Evolutionary conservation across 2,113 vertebrate genomes (phyloP).

Genomic region (Lophochroa leadbeateri): DNA sequence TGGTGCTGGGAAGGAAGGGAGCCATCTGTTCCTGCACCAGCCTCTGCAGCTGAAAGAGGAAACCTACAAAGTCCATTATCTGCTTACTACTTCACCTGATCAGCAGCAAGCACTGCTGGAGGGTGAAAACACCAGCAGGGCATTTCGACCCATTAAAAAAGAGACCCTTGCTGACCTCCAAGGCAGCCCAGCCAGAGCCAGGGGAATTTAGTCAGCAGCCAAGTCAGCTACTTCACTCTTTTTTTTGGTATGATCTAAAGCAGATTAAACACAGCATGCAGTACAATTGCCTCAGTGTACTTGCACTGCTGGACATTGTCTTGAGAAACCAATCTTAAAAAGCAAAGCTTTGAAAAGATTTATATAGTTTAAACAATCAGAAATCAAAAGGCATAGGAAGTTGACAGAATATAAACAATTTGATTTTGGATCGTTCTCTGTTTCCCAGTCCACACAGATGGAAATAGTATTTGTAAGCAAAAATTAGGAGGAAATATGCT

Average conservation of each 20-base stretch:
- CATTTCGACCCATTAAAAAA: neutral
- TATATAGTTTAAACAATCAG: neutral
- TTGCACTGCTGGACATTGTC: neutral
- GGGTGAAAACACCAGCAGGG: neutral
- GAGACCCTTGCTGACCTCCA: neutral
- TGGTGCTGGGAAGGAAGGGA: neutral
- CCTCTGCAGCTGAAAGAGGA: neutral
- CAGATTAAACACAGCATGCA: neutral
- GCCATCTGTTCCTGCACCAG: neutral
- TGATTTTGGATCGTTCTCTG: neutral
- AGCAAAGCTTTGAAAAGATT: neutral
- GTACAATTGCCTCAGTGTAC: neutral
- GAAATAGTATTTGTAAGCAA: constrained; percentile 37
- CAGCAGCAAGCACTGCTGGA: neutral
- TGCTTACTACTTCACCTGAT: neutral
- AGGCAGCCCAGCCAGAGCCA: neutral
- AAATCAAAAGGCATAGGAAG: constrained; percentile 13
- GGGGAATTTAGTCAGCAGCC: neutral
- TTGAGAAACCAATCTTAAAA: neutral
- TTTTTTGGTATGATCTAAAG: neutral
- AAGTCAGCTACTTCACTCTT: neutral
- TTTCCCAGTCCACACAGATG: neutral
- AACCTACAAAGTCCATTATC: neutral
- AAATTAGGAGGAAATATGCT: constrained; percentile 36
- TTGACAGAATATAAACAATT: neutral